Conservation (phyloP, 2,113 vertebrate species). For the Melanocharis versteri region DNA sequence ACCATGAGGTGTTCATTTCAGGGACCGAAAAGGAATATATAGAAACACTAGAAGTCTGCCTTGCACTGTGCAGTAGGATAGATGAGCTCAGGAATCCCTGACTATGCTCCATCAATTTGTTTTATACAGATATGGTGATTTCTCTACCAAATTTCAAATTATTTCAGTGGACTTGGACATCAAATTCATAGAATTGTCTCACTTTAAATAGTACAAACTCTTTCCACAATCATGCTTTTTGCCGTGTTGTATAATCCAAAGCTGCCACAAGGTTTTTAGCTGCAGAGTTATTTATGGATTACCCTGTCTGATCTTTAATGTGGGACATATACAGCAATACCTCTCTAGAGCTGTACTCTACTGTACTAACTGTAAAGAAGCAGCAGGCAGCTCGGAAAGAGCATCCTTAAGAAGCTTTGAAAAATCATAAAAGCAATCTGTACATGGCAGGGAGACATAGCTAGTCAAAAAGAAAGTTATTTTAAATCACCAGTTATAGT, state of each 20-base stretch:
- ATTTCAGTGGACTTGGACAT: neutral
- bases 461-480: conserved; percentile 19
- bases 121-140: neutral
- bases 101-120: neutral
- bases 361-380: neutral
- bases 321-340: neutral
- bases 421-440: conserved; percentile 39
- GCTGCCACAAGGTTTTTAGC: neutral
- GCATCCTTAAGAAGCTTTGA: conserved; percentile 36
- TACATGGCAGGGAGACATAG: neutral
- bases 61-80: neutral
- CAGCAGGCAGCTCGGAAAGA: conserved; percentile 2
- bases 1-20: neutral
- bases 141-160: neutral
- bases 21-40: neutral
- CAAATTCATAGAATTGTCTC: neutral
- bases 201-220: neutral
- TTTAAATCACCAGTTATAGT: neutral
- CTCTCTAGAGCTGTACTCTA: neutral
- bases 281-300: conserved; percentile 34
- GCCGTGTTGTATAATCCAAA: neutral
- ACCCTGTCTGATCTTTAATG: conserved; percentile 1
- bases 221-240: neutral
- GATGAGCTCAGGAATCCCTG: neutral
- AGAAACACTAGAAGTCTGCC: rapidly evolving